phyloP scores from a whole-genome alignment of 2,888 invertebrate genomes.

The Scrobipalpa atriplicella region DNA sequence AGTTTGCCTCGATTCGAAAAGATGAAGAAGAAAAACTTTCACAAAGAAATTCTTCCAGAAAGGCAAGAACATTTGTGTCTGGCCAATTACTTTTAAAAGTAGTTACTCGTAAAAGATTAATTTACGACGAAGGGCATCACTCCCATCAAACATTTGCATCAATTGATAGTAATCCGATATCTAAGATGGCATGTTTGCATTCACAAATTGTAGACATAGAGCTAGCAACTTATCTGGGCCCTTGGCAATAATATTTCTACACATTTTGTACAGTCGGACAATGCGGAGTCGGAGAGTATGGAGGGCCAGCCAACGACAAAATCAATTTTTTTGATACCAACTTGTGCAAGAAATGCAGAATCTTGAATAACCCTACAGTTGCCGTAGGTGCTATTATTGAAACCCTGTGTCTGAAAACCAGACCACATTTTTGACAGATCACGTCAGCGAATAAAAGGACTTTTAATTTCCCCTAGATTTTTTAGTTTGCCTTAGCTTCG shows the following conservation, averaged over 20 bases:
- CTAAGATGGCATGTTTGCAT: slow-evolving; percentile 41
- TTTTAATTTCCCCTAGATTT: background rate
- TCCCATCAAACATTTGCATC: slow-evolving; percentile 70
- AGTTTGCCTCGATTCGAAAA: too few species aligned
- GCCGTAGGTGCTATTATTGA: background rate
- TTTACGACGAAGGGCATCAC: slow-evolving; percentile 57
- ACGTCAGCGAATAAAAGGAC: background rate
- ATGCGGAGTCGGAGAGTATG: slow-evolving; percentile 26
- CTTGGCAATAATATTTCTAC: too few species aligned
- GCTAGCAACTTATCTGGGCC: background rate
- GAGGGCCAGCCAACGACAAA: slow-evolving; percentile 34
- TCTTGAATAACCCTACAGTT: background rate
- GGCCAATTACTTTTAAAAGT: background rate
- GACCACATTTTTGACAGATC: too few species aligned
- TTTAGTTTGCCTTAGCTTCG: too few species aligned
- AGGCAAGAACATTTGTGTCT: too few species aligned
- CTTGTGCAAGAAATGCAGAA: background rate
- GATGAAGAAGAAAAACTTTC: background rate
- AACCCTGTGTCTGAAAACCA: too few species aligned
- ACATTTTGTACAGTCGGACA: background rate
- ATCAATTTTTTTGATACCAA: background rate
- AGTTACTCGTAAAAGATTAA: background rate
- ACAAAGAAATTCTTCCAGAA: background rate
- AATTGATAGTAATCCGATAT: slow-evolving; percentile 74
- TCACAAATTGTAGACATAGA: slow-evolving; percentile 51